These are phyloP conservation scores for Cairina moschata DNA, from an alignment of 2,113 vertebrate genomes.

Conservation along the genomic window DNA sequence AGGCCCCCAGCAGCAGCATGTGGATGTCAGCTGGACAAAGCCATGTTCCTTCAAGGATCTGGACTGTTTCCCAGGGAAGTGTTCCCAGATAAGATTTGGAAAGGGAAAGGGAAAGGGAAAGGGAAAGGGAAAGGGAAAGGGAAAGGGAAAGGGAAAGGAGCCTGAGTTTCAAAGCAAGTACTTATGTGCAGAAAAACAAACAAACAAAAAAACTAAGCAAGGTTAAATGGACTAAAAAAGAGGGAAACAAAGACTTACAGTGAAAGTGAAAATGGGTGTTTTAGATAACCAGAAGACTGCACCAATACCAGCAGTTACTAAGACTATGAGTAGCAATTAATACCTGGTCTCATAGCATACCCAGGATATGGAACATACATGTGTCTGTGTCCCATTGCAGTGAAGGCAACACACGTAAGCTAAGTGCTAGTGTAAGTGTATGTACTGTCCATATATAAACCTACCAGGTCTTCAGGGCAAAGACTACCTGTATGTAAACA, in stretches of 20 bases:
- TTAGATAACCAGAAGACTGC: background rate
- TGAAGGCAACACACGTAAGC: background rate
- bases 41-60: background rate
- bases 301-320: background rate
- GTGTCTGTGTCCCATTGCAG: background rate
- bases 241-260: background rate
- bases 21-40: background rate
- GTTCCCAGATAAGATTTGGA: background rate
- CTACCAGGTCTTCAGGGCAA: background rate
- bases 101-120: background rate
- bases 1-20: background rate
- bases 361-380: fast-evolving
- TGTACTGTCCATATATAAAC: background rate
- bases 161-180: background rate
- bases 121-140: background rate
- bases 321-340: background rate
- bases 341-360: background rate
- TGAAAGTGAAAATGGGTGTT: background rate
- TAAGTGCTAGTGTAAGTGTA: background rate
- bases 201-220: background rate
- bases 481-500: background rate
- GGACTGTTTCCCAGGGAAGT: background rate
- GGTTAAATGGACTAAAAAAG: background rate
- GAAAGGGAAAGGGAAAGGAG: background rate
- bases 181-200: background rate